A percentile compares a stretch with the other conserved stretches of the same genome.
Evolutionary conservation across 1,140 invertebrate species (phyloP).

Genomic region (Orchestia grillus): DNA sequence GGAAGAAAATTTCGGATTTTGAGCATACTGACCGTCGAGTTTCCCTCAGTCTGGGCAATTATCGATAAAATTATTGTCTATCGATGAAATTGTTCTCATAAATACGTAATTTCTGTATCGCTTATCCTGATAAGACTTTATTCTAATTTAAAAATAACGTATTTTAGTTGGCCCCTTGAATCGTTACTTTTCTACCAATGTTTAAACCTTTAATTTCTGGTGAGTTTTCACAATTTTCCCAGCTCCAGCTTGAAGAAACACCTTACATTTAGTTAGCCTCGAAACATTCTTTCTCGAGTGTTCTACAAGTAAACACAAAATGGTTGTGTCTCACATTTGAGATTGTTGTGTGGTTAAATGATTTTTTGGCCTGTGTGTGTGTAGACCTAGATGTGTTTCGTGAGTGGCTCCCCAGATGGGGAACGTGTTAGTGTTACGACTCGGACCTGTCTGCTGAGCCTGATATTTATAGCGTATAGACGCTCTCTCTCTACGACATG

Average conservation of each 20-base stretch:
- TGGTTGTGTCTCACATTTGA: not conserved
- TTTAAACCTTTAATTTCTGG: not conserved
- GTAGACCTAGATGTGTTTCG: not conserved
- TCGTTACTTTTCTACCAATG: not conserved
- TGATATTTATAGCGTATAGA: conserved; percentile 50
- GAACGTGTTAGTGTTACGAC: conserved; percentile 39
- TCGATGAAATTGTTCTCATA: not conserved
- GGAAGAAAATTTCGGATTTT: not conserved
- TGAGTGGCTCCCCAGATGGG: not conserved
- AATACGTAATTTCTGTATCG: not conserved
- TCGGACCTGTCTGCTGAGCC: not conserved
- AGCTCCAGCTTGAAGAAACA: not conserved
- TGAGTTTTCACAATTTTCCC: not conserved
- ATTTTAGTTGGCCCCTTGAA: not conserved
- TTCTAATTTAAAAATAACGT: not conserved
- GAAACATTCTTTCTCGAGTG: not conserved
- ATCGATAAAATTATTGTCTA: not conserved
- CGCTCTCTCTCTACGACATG: not conserved
- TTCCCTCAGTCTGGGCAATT: not conserved
- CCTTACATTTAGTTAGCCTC: not conserved
- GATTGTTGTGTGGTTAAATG: not conserved
- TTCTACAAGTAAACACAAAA: not conserved
- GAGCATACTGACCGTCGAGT: not conserved
- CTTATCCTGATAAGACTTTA: not conserved
- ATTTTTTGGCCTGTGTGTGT: not conserved